These are phyloP conservation scores for Monarcha castaneiventris DNA, from an alignment of 2,113 vertebrate species.

Conservation along the genomic window DNA sequence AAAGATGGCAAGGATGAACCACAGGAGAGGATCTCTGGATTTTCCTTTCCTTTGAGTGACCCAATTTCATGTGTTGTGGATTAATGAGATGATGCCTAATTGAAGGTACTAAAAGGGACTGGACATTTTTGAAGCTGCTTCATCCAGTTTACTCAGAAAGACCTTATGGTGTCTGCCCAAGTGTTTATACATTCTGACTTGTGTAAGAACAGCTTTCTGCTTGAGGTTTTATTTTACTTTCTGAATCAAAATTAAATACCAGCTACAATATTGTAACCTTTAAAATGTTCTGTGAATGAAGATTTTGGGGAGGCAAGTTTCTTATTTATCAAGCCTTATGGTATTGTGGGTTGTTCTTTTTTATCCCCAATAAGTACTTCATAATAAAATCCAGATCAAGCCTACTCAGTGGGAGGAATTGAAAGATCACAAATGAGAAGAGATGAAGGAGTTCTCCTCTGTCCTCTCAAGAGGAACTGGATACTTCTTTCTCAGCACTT, in stretches of 20 bases:
- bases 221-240: background rate
- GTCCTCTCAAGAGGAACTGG: background rate
- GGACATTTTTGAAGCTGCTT: conserved; percentile 30
- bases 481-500: background rate
- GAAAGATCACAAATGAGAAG: background rate
- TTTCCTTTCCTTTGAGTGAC: conserved; percentile 43
- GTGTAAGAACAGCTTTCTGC: background rate
- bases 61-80: conserved; percentile 51
- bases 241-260: background rate
- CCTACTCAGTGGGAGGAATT: background rate
- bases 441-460: background rate
- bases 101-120: background rate
- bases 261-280: background rate
- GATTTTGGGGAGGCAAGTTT: background rate
- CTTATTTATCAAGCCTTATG: background rate
- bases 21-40: conserved; percentile 21
- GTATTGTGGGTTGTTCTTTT: background rate
- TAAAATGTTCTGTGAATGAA: background rate
- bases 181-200: conserved; percentile 42
- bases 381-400: background rate
- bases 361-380: background rate
- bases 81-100: conserved; percentile 17
- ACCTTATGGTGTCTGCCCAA: conserved; percentile 31
- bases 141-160: conserved; percentile 14
- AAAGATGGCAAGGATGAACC: conserved; percentile 5